Base-by-base conservation (phyloP, 2,113 vertebrate species). In the Forbesichthys papilliferus region DNA sequence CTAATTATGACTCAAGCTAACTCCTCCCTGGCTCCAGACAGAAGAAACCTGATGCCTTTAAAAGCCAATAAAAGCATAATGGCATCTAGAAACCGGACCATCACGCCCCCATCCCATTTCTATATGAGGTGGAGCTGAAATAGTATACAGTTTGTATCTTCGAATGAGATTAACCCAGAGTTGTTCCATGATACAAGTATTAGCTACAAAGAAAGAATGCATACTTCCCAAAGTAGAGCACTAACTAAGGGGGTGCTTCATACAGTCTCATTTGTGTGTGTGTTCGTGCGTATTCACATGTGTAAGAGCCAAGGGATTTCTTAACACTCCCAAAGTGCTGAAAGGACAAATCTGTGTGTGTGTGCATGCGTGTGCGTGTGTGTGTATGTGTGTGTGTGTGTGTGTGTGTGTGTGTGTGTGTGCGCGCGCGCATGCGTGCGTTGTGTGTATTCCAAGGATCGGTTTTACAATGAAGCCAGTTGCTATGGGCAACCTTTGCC, bases 1-100 rank as follows among this genome's bases (percentile, higher is more conserved):
- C 77, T 81, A 87, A 85, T 86, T 83, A 81, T 48, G n/a, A 67
- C 56, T 59, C 10, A 33, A 51, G 48, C 56, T 79, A 62, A 81
- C 85, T 79, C 84, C 87, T 82, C 86, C 83, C 75, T 64, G 87
- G 83, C 85, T 89, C 87, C 88, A 87, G 87, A 89, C 85, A 61
- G 61, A 81, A 67, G 90, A 90, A 91, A 91, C 84, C 73, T 4
- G 86, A 91, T 87, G 78, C 88, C 84, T 86, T 86, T 91, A 87
- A 91, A 89, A 91, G 90, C 86, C 87, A 89, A 91, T 91, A 86
- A 90, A 90, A 86, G 78, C 84, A 91, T 90, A 88, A 91, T 90
- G 90, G 88, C 86, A 89, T 87, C 81, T 84, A 74, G 89, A 81
- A 86, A 86, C 82, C 73, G 3, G 77, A 85, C 84, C 72, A 77